Conservation (phyloP, 2,888 invertebrate species). For the Cephus sareptanus region DNA sequence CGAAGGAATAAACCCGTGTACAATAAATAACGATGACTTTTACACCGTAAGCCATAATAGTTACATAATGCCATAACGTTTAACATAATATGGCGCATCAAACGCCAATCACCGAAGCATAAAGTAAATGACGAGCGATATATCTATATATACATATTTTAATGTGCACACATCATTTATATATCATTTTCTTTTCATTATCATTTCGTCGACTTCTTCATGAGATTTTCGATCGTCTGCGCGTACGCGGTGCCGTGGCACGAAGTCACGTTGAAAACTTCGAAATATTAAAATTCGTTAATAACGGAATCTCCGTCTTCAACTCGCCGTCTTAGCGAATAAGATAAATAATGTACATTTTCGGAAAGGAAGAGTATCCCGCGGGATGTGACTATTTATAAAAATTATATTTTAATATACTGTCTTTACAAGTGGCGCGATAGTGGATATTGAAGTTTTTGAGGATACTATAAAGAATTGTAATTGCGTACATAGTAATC, state of each 20-base stretch:
- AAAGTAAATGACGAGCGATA: constrained; percentile 31
- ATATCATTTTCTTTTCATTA: not conserved
- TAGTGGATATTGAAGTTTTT: constrained; percentile 22
- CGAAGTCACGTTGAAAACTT: not conserved
- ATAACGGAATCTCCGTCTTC: not conserved
- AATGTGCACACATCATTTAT: not conserved
- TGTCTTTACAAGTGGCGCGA: constrained; percentile 32
- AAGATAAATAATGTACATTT: not conserved
- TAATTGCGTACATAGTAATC: not conserved
- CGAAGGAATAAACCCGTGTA: constrained; percentile 36
- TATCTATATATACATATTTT: not conserved
- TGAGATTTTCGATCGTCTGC: not conserved
- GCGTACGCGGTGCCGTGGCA: not conserved
- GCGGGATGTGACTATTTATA: constrained; percentile 31
- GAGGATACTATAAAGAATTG: not conserved
- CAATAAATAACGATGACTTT: constrained; percentile 48
- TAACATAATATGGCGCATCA: constrained; percentile 46
- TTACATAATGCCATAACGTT: constrained; percentile 63
- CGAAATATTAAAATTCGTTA: not conserved
- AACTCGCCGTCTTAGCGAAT: not conserved
- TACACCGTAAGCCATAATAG: constrained; percentile 61
- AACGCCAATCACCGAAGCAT: constrained; percentile 24
- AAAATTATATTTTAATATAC: constrained; percentile 54
- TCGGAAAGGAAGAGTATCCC: not conserved
- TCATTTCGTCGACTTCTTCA: not conserved